These are phyloP conservation scores for Hydropotes inermis DNA, from an alignment of 2,113 vertebrate genomes.

Conservation along the genomic window DNA sequence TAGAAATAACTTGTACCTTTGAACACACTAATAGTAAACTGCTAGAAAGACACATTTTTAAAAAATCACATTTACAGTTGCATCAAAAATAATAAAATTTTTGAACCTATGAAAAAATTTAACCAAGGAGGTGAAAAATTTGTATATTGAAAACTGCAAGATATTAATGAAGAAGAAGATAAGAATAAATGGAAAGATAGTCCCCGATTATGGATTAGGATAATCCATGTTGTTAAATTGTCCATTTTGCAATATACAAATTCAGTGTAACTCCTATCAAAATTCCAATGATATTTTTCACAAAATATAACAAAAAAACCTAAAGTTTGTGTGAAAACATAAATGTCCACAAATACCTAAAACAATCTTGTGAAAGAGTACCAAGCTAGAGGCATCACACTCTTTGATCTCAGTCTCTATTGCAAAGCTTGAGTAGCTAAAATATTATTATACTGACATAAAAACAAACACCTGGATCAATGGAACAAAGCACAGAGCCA, in stretches of 20 bases:
- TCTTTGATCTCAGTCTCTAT: not conserved
- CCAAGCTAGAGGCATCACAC: not conserved
- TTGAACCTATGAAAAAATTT: not conserved
- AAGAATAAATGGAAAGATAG: not conserved
- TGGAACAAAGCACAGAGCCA: not conserved
- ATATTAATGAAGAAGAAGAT: not conserved
- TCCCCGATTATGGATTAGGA: not conserved
- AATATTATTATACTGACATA: not conserved
- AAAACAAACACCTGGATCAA: not conserved
- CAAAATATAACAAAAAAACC: not conserved
- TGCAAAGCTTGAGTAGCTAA: not conserved
- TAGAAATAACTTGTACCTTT: not conserved
- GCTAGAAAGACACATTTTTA: not conserved
- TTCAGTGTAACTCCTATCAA: not conserved
- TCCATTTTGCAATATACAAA: not conserved
- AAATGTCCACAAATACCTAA: not conserved
- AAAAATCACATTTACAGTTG: not conserved
- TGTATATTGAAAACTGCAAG: not conserved
- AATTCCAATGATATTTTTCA: not conserved
- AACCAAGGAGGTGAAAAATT: not conserved
- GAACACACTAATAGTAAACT: not conserved
- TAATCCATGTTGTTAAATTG: not conserved
- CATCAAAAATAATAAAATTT: not conserved
- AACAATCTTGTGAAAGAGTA: not conserved
- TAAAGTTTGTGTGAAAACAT: not conserved